phyloP scores from a whole-genome alignment of 2,888 invertebrate genomes.

The Stramonita haemastoma region DNA sequence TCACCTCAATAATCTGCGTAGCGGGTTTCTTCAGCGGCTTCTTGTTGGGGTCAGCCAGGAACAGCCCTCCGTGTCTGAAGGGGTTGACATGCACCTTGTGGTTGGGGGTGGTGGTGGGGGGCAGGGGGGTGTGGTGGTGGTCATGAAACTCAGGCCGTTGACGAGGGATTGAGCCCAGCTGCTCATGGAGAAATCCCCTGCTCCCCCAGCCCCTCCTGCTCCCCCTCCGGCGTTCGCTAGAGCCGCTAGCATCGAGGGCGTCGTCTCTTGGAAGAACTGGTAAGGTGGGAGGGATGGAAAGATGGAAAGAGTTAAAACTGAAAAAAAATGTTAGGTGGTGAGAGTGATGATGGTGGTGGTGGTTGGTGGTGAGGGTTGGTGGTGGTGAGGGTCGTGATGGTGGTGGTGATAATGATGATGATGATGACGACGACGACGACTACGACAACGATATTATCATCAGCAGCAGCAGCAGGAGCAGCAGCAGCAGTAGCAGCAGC shows the following conservation, averaged over 20 bases:
- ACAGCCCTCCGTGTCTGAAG: background rate
- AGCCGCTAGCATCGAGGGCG: background rate
- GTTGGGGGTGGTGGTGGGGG: constrained; percentile 29
- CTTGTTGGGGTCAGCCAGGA: constrained; percentile 20
- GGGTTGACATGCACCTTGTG: constrained; percentile 6
- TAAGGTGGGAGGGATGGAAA: background rate
- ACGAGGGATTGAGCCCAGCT: constrained; percentile 6
- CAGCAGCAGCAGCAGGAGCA: too few relatives aligned
- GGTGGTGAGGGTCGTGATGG: too few relatives aligned
- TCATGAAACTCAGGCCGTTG: background rate
- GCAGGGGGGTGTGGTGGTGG: constrained; percentile 15
- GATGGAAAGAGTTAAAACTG: too few relatives aligned
- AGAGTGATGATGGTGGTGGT: too few relatives aligned
- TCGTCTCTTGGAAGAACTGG: background rate
- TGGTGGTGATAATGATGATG: too few relatives aligned
- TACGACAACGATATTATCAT: too few relatives aligned
- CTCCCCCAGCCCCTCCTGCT: background rate
- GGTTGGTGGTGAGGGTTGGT: too few relatives aligned
- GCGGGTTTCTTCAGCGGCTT: background rate
- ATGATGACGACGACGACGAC: too few relatives aligned
- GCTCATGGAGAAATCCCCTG: background rate
- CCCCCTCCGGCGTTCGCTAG: background rate
- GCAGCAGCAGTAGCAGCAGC: too few relatives aligned
- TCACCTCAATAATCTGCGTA: constrained; percentile 21
- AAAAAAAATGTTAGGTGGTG: too few relatives aligned